These are phyloP conservation scores for Sparus aurata DNA, from an alignment of 2,797 vertebrate species.

Conservation along the genomic window DNA sequence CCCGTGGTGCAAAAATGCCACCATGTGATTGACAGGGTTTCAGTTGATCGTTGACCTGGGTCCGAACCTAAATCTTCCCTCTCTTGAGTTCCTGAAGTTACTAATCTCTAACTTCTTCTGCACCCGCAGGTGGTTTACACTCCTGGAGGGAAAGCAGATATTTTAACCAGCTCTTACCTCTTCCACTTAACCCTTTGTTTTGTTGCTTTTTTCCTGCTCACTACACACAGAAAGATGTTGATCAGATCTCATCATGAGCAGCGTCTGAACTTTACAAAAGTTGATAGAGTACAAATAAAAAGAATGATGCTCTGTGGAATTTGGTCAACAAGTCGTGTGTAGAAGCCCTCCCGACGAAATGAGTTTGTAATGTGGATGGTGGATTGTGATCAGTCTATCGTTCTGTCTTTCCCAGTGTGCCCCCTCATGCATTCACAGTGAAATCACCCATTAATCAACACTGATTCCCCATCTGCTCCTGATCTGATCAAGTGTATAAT, in stretches of 20 bases:
- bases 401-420: slow-evolving; percentile 15
- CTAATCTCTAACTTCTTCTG: slow-evolving; percentile 56
- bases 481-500: slow-evolving; percentile 25
- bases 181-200: slow-evolving; percentile 21
- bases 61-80: slow-evolving; percentile 13
- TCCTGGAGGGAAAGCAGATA: slow-evolving; percentile 46
- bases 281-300: not conserved
- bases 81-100: slow-evolving; percentile 16
- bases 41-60: slow-evolving; percentile 28
- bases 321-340: slow-evolving; percentile 44
- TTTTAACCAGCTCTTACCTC: slow-evolving; percentile 25
- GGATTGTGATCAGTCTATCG: not conserved
- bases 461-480: slow-evolving; percentile 44
- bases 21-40: slow-evolving; percentile 38
- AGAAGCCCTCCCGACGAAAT: slow-evolving; percentile 3
- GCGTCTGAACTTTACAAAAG: not conserved
- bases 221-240: slow-evolving; percentile 46
- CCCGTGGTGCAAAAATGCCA: not conserved
- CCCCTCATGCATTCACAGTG: slow-evolving; percentile 15
- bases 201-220: slow-evolving; percentile 40
- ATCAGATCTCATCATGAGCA: slow-evolving; percentile 21
- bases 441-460: slow-evolving; percentile 50
- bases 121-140: slow-evolving; percentile 50
- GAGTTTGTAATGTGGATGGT: not conserved
- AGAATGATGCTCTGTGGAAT: not conserved